phyloP scores from a whole-genome alignment of 1,140 invertebrate genomes.

The Steinernema feltiae region DNA sequence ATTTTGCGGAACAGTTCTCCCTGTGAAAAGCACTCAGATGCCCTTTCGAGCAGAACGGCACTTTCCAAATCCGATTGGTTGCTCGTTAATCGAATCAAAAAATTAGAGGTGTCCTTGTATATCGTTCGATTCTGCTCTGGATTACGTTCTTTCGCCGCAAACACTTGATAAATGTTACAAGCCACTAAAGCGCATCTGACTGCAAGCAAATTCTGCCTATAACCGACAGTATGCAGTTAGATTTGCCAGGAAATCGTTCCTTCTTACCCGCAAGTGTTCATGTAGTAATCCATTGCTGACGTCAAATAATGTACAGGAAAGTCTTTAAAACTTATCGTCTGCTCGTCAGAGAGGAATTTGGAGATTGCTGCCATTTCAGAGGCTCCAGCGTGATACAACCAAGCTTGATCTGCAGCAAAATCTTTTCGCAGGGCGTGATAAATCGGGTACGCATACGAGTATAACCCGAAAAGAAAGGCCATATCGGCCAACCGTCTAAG shows the following conservation, averaged over 20 bases:
- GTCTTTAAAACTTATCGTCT: conserved; percentile 27
- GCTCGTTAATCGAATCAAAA: not conserved
- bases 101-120: not conserved
- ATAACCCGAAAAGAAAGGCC: conserved; percentile 91
- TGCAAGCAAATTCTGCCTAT: not conserved
- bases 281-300: conserved; percentile 43
- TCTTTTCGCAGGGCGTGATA: conserved; percentile 93
- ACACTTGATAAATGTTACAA: not conserved
- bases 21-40: conserved; percentile 21
- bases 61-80: not conserved
- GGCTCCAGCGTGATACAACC: conserved; percentile 69
- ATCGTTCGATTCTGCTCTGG: not conserved
- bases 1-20: conserved; percentile 21
- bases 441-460: conserved; percentile 79
- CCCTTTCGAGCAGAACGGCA: conserved; percentile 10
- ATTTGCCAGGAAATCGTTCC: not conserved
- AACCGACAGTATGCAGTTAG: not conserved
- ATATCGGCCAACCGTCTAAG: conserved; percentile 83
- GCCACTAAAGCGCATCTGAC: not conserved
- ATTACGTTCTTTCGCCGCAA: not conserved
- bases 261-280: conserved; percentile 39
- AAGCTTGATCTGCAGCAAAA: conserved; percentile 89
- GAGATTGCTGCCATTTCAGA: conserved; percentile 51
- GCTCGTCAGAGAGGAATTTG: conserved; percentile 17
- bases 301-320: conserved; percentile 47